Base-by-base conservation (phyloP, 2,113 vertebrate species). In the Zosterops borbonicus region DNA sequence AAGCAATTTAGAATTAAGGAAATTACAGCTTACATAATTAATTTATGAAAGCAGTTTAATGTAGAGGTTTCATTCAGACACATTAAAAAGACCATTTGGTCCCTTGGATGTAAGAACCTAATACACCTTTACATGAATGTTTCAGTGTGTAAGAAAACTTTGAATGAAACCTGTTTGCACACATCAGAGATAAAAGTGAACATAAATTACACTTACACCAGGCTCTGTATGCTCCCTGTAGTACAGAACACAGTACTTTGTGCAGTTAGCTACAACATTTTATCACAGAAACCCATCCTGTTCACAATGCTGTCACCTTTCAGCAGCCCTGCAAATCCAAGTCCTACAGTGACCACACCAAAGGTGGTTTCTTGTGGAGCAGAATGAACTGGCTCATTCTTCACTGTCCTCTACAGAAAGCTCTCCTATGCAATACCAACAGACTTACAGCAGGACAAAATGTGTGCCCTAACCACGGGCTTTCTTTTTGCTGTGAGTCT, bases 381-480 rank as follows among this genome's bases (percentile, higher is more conserved):
- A 82, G 74, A 92, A 87, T 19, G 29, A 82, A 53, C 46, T 31
- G 47, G 41, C 14, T 90, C 83, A 58, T 70, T 82, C 78, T 58
- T 35, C 60, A 70, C 9, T 70, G 50, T 24, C 19, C 41, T 41
- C 50, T 41, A 13, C 37, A 70, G 21, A 74, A 90, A 25, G 29
- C 28, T 75, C 59, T 94, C 59, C 70, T 75, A 7, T 21, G 14
- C 33, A 53, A 71, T 24, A 67, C 7, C 39, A 74, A 65, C 14
- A 69, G 21, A 53, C 12, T 39, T 31, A 22, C 4, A 84, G 42
- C 52, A 89, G 47, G 14, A 62, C 12, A 81, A 91, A 70, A 69
- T 46, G 41, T n/a, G 28, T 62, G 41, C 50, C 50, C n/a, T 62
- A 62, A 65, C 7, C 6, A 65, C 14, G 31, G 37, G 19, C 27